Evolutionary conservation across 1,140 invertebrate species (phyloP), one percentile per base, ranked within the genome.

Genomic region (Nephila pilipes): DNA sequence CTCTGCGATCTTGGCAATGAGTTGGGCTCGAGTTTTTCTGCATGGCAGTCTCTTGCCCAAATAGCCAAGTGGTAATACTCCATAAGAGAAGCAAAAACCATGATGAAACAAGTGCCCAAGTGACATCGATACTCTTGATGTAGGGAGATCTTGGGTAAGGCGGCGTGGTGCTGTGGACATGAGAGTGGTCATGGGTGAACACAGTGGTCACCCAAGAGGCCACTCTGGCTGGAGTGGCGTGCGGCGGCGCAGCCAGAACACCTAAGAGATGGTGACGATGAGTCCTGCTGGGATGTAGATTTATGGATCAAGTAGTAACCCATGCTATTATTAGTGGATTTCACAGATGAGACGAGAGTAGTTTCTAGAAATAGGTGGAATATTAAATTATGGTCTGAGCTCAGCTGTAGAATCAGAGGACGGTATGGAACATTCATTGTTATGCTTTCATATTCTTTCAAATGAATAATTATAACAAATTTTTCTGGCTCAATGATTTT

Each of bases 11-110:
- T 98, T 98, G 95, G 98, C 98, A 93, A 98, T 97, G 90, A 97
- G 97, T 95, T 97, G 96, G 95, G 98, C 98, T 94, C 98, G 97
- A 96, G 98, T 98, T 96, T 98, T n/a, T 99, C 94, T 98, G 96
- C 98, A 99, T 99, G 95, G 98, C 98, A 99, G 98, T 95, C 98
- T 96, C 96, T 99, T 99, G 94, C 98, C 98, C 97, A 99, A 98
- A 96, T 99, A 99, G 94, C 98, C 98, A 92, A 88, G 98, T 98
- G 87, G 98, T 98, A n/a, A 95, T 99, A 99, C 96, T 99, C 98
- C 18, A 95, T 75, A 1, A 95, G 90, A 2, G 95, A 94, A 18
- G 94, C 95, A 85, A 95, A 95, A 22, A 95, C 95, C 95, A 95
- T 95, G n/a, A 95, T 95, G 93, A 95, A 95, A 94, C 95, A 95